Evolutionary conservation across 1,140 invertebrate species (phyloP), one percentile per base, ranked within the genome.

Genomic region (Bombus polaris): DNA sequence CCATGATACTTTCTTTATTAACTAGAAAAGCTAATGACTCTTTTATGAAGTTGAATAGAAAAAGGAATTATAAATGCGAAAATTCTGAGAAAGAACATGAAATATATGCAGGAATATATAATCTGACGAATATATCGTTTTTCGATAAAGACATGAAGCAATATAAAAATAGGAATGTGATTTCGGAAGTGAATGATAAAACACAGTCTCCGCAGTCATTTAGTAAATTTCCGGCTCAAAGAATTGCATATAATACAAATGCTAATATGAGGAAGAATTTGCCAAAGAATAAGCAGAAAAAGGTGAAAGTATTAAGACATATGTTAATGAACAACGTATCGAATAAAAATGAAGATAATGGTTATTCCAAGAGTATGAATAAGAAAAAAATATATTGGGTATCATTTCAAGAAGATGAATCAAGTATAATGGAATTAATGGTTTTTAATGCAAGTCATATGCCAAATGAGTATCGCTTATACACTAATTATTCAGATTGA

Each of bases 341-440:
- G 22, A 70, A 5, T 2, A 73, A 53, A 32, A 65, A 35, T 6
- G 3, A 73, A 37, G 75, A 72, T 10, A 74, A 79, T 53, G 37
- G 73, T 73, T 53, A 75, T 39, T 85, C 10, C 0, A 57, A 37
- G 10, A 13, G n/a, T 5, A 28, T 6, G 9, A 65, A 62, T 18
- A 70, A 10, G n/a, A 47, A 65, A 9, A 73, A 57, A 25, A 62
- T 53, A 32, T 85, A 85, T 22, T 66, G 83, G 65, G 70, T 74
- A 13, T 57, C 39, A 32, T 76, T 44, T 39, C 62, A 47, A 9
- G 44, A 72, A 1, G 53, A 80, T 42, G 74, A 65, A 12, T 28
- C 86, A 22, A 86, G 66, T 15, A 57, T 86, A 8, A 76, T 77
- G 72, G 87, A 87, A 22, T 39, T 88, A 62, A 62, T 88, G 10